phyloP scores from a whole-genome alignment of 1,140 invertebrate genomes.

The Ostrea edulis region DNA sequence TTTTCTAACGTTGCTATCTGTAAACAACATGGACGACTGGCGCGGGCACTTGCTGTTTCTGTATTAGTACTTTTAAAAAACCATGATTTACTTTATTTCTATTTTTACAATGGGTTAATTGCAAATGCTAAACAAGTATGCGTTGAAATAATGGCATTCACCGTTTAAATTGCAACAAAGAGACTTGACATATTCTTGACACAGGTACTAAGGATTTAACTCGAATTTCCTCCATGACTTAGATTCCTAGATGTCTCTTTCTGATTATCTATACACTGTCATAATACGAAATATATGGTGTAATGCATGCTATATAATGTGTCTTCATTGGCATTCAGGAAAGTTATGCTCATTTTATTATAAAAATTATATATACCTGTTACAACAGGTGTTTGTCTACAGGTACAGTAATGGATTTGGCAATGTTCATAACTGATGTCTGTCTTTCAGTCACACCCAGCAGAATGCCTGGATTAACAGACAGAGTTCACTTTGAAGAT shows the following conservation, averaged over 20 bases:
- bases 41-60: constrained; percentile 9
- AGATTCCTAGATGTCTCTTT: no score
- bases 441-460: background rate
- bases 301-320: no score
- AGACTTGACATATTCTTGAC: background rate
- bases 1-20: constrained; percentile 7
- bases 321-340: no score
- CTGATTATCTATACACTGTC: no score
- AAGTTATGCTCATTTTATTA: no score
- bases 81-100: background rate
- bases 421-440: no score
- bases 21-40: constrained; percentile 28
- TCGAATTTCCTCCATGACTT: background rate
- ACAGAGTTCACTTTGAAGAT: constrained; percentile 35
- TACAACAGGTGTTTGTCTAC: no score
- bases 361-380: no score
- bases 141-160: background rate
- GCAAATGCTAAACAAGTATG: background rate
- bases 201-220: background rate
- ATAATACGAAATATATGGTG: no score
- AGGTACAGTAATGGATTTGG: no score
- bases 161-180: background rate
- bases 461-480: constrained; percentile 12
- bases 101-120: background rate
- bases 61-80: background rate